Evolutionary conservation across 2,888 invertebrate species (phyloP).

Genomic region (Brachypterus glaber): DNA sequence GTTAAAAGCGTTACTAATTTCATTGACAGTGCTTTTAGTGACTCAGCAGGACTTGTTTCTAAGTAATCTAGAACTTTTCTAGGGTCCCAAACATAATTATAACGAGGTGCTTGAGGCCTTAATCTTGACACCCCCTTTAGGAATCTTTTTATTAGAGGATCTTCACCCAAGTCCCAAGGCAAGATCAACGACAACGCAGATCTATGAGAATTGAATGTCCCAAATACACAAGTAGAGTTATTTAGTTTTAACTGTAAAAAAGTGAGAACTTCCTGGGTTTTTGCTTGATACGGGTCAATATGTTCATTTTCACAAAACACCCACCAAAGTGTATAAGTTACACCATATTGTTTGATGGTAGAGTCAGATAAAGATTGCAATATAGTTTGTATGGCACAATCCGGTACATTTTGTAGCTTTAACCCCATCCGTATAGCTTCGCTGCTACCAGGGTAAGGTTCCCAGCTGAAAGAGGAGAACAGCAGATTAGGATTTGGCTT

Average conservation of each 20-base stretch:
- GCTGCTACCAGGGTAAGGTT: constrained; percentile 24
- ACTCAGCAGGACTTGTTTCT: constrained; percentile 4
- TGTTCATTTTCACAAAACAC: constrained; percentile 17
- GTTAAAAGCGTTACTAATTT: constrained; percentile 23
- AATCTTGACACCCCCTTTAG: constrained; percentile 21
- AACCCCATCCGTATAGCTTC: constrained; percentile 21
- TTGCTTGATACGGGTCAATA: constrained; percentile 5
- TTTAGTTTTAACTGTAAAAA: constrained; percentile 16
- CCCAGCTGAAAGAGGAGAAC: no score
- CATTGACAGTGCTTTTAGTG: constrained; percentile 17
- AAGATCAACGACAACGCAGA: constrained; percentile 24
- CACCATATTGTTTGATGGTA: constrained; percentile 21
- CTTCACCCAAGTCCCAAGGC: constrained; percentile 14
- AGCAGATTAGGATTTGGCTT: no score
- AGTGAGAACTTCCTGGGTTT: constrained; percentile 7
- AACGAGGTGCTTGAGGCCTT: constrained; percentile 20
- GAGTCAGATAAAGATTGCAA: constrained; percentile 18
- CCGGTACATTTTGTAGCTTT: constrained; percentile 13
- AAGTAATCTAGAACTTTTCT: constrained; percentile 14
- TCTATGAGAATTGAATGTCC: constrained; percentile 23
- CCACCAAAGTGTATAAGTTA: constrained; percentile 20
- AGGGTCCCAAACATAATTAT: constrained; percentile 28
- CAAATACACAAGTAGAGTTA: constrained; percentile 12
- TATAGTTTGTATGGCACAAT: constrained; percentile 16
- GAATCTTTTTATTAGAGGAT: constrained; percentile 21